Conservation (phyloP, 2,113 vertebrate species). For the Phalacrocorax aristotelis region DNA sequence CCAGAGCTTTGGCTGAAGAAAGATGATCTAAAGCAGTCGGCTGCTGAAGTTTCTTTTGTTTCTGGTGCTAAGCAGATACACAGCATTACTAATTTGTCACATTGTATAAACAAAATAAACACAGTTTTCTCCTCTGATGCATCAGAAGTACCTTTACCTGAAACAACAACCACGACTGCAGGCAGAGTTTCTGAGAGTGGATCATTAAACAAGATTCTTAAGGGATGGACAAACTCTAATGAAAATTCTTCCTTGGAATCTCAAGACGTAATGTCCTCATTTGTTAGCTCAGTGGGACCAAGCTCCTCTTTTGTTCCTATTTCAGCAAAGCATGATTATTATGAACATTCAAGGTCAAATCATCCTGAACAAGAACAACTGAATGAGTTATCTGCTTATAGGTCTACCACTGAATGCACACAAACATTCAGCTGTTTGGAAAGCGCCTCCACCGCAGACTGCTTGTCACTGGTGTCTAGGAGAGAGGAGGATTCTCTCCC, state of each 20-base stretch:
- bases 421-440: constrained; percentile 19
- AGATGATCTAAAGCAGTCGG: constrained; percentile 59
- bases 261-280: background rate
- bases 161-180: constrained; percentile 16
- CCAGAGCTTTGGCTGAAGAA: constrained; percentile 40
- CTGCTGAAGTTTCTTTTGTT: constrained; percentile 52
- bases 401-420: background rate
- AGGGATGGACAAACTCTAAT: background rate
- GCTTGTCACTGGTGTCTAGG: background rate
- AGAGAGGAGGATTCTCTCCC: background rate
- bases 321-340: constrained; percentile 43
- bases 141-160: constrained; percentile 58
- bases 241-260: background rate
- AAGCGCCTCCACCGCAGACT: background rate
- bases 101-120: background rate
- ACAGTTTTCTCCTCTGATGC: constrained; percentile 26
- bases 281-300: constrained; percentile 37
- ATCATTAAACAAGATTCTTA: background rate
- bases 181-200: background rate
- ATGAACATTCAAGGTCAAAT: constrained; percentile 23
- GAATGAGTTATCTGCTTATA: constrained; percentile 22
- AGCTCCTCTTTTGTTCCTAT: background rate
- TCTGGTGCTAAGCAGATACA: constrained; percentile 18
- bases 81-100: background rate
- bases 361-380: constrained; percentile 59